Conservation (phyloP, 2,888 invertebrate species). For the Lithophane socia region DNA sequence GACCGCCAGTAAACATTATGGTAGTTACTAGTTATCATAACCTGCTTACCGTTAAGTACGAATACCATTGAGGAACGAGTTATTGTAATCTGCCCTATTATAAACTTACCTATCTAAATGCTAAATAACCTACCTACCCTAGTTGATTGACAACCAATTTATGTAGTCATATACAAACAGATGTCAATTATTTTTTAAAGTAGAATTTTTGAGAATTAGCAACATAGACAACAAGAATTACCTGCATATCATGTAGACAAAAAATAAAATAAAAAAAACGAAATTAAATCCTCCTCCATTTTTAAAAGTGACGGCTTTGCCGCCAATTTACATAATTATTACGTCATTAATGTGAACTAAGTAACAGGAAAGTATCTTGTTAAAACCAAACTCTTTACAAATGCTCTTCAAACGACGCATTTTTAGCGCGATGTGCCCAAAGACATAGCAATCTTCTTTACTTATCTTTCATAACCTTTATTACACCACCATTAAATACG, state of each 20-base stretch:
- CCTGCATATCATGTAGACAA: not conserved
- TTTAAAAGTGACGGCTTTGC: not conserved
- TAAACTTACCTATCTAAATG: not conserved
- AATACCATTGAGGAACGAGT: conserved; percentile 40
- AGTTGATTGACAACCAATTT: not conserved
- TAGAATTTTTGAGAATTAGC: too few species aligned
- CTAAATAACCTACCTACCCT: not conserved
- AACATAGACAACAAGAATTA: not conserved
- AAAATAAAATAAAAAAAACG: too few species aligned
- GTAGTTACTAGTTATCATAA: conserved; percentile 52
- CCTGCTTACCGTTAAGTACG: conserved; percentile 16
- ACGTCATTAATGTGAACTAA: not conserved
- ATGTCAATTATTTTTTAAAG: not conserved
- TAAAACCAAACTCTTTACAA: not conserved
- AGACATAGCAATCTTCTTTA: conserved; percentile 23
- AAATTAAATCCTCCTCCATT: not conserved
- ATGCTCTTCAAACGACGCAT: not conserved
- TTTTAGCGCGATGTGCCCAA: conserved; percentile 7
- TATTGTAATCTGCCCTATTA: conserved; percentile 37
- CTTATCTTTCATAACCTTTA: conserved; percentile 3
- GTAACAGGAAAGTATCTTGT: not conserved
- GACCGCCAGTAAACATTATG: conserved; percentile 3
- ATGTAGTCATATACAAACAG: not conserved
- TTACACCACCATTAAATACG: not conserved
- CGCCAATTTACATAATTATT: conserved; percentile 18